Evolutionary conservation across 2,113 vertebrate species (phyloP).

Genomic region (Microtus pennsylvanicus): DNA sequence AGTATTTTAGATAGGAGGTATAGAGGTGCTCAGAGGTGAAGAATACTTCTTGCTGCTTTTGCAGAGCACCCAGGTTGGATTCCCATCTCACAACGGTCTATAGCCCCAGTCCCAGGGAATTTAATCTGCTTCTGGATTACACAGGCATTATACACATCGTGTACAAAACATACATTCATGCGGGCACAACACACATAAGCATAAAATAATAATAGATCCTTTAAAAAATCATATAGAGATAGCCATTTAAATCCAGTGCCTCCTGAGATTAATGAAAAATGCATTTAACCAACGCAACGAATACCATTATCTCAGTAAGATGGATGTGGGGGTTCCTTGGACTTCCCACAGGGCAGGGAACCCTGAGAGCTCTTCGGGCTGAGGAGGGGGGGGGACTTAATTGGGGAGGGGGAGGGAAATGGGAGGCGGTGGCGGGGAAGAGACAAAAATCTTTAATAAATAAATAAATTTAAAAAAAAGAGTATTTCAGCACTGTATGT

Average conservation of each 20-base stretch:
- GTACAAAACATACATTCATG: not conserved
- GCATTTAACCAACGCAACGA: not conserved
- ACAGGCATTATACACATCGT: not conserved
- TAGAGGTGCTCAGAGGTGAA: not conserved
- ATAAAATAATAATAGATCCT: not conserved
- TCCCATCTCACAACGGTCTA: not conserved
- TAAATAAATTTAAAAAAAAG: too few species aligned
- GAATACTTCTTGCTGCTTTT: not conserved
- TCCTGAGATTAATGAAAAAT: not conserved
- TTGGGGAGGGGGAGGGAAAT: too few species aligned
- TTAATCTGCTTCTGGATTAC: not conserved
- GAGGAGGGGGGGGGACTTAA: too few species aligned
- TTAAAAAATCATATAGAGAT: not conserved
- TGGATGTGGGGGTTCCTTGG: too few species aligned
- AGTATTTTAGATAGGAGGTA: not conserved
- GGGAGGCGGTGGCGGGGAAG: too few species aligned
- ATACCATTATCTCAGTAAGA: not conserved
- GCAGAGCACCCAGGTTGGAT: not conserved
- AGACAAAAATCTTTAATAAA: too few species aligned
- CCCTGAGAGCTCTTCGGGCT: too few species aligned
- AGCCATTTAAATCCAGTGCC: not conserved
- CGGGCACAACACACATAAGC: not conserved
- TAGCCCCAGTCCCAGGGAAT: not conserved
- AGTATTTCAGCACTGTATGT: not conserved
- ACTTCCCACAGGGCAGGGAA: too few species aligned